Evolutionary conservation across 2,113 vertebrate species (phyloP).

Genomic region (Trochalopteron elliotii): DNA sequence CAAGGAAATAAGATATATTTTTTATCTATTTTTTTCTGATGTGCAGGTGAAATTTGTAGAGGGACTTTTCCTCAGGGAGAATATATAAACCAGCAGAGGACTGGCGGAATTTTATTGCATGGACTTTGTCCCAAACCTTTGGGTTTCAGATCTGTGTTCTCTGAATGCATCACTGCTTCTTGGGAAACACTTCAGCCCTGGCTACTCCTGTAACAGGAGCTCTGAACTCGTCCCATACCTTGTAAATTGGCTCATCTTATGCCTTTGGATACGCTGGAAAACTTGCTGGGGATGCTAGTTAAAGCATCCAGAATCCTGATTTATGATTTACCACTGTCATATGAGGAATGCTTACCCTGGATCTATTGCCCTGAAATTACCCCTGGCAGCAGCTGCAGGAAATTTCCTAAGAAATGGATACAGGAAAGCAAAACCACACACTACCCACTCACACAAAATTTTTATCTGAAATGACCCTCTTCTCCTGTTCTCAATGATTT

Average conservation of each 20-base stretch:
- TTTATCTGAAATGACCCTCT: neutral
- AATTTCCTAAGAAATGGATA: neutral
- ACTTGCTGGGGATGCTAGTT: neutral
- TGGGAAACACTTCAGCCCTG: neutral
- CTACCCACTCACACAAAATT: neutral
- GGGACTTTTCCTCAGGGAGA: neutral
- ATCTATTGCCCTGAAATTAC: neutral
- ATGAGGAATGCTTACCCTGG: neutral
- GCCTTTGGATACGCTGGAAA: neutral
- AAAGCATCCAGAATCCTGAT: neutral
- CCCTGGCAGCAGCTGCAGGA: neutral
- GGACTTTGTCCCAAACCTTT: neutral
- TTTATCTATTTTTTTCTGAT: neutral
- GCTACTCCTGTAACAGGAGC: neutral
- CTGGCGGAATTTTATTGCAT: neutral
- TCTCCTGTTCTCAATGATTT: neutral
- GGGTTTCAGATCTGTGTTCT: neutral
- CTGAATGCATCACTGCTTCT: neutral
- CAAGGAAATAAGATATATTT: neutral
- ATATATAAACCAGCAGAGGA: neutral
- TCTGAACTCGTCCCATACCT: neutral
- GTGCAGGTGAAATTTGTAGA: neutral
- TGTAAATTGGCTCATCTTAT: neutral
- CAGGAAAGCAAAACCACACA: neutral
- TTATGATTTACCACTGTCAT: constrained; percentile 3